Conservation (phyloP, 2,797 vertebrate genomes). For the Delichon dasypus region DNA sequence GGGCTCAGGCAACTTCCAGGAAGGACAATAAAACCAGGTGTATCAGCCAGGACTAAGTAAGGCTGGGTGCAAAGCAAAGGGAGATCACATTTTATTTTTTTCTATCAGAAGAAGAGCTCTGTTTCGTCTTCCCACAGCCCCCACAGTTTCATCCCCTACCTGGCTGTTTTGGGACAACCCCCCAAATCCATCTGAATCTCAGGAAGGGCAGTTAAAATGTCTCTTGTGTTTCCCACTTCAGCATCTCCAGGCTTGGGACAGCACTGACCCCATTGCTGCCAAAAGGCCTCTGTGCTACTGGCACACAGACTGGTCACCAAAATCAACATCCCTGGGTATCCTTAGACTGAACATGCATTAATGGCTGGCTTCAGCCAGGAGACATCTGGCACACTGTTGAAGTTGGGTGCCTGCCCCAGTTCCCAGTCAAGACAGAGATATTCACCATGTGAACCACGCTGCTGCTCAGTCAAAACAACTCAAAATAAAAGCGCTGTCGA, state of each 20-base stretch:
- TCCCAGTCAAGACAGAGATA: conserved; percentile 5
- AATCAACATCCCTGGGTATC: not conserved
- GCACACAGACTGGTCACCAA: not conserved
- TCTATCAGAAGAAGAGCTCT: not conserved
- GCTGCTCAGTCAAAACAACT: conserved; percentile 21
- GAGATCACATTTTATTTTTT: not conserved
- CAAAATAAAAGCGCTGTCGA: not conserved
- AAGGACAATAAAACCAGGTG: not conserved
- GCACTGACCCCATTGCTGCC: fast-evolving
- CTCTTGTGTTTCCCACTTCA: not conserved
- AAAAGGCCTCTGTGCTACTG: not conserved
- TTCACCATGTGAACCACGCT: not conserved
- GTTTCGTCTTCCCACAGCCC: not conserved
- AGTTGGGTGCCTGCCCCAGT: not conserved
- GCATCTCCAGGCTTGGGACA: not conserved
- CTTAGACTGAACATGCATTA: not conserved
- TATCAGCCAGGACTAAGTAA: not conserved
- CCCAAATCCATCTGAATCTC: not conserved
- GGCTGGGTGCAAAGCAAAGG: not conserved
- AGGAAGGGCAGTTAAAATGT: not conserved
- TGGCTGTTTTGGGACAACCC: not conserved
- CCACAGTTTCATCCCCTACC: fast-evolving
- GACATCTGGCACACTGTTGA: not conserved
- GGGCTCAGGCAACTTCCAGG: not conserved
- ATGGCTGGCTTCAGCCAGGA: not conserved